phyloP scores from a whole-genome alignment of 2,113 vertebrate species.

The Poeciliopsis prolifica region DNA sequence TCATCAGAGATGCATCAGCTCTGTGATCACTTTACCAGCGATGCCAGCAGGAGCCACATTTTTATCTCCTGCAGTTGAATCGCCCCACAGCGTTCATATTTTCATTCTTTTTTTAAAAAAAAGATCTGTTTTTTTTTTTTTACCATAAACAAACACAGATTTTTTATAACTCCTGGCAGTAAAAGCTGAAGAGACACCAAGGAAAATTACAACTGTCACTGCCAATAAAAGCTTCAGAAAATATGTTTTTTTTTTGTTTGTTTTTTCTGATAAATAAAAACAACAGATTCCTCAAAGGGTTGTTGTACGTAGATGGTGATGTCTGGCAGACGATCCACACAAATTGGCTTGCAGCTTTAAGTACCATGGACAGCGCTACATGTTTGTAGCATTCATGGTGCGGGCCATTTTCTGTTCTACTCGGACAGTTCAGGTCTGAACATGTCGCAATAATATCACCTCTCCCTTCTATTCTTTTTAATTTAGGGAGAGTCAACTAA shows the following conservation, averaged over 20 bases:
- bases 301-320: too few relatives aligned
- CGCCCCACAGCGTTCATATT: conserved; percentile 5
- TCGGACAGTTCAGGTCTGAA: too few relatives aligned
- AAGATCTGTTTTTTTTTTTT: not conserved
- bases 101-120: conserved; percentile 1
- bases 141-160: not conserved
- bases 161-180: not conserved
- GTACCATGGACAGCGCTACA: not conserved
- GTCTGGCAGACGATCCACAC: not conserved
- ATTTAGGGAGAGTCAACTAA: not conserved
- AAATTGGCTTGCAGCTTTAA: not conserved
- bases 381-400: too few relatives aligned
- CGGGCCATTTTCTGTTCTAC: too few relatives aligned
- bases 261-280: too few relatives aligned
- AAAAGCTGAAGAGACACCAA: not conserved
- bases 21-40: conserved; percentile 20
- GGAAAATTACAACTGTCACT: too few relatives aligned
- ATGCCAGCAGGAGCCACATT: conserved; percentile 20
- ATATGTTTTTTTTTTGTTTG: too few relatives aligned
- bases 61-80: conserved; percentile 9
- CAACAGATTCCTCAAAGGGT: too few relatives aligned
- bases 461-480: not conserved
- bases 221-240: not conserved
- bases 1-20: conserved; percentile 26
- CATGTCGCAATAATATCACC: not conserved